Evolutionary conservation across 2,113 vertebrate species (phyloP).

Genomic region (Prietella phreatophila): DNA sequence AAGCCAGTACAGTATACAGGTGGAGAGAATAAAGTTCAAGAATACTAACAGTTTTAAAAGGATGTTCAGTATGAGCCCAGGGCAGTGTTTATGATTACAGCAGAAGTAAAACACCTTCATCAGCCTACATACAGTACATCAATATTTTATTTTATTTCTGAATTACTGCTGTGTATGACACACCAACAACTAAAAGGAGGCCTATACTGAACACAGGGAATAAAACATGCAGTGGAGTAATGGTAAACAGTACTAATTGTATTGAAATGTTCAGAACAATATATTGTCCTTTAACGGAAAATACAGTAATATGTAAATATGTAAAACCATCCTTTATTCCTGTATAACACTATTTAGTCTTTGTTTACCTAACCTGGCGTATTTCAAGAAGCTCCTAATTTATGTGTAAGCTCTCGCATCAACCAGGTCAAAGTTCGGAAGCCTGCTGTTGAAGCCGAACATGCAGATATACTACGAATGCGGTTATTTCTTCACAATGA

Average conservation of each 20-base stretch:
- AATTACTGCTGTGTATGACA: background rate
- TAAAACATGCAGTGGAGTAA: background rate
- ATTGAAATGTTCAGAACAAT: background rate
- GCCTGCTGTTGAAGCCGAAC: constrained; percentile 43
- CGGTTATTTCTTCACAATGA: constrained; percentile 52
- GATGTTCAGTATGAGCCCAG: background rate
- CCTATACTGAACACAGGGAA: background rate
- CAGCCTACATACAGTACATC: background rate
- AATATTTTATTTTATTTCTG: background rate
- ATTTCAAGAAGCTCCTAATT: background rate
- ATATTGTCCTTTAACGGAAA: too few relatives aligned
- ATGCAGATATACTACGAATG: constrained; percentile 44
- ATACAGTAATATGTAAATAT: too few relatives aligned
- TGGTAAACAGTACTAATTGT: background rate
- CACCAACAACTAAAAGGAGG: background rate
- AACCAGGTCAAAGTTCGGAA: constrained; percentile 47
- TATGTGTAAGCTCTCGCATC: background rate
- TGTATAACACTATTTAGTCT: background rate
- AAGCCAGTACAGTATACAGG: background rate
- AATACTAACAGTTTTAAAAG: background rate
- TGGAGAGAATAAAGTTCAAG: background rate
- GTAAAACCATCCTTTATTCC: background rate
- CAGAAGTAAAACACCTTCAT: background rate
- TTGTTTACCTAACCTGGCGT: background rate
- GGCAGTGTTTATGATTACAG: background rate